Base-by-base conservation (phyloP, 2,888 invertebrate genomes). In the Drosophila lutescens region DNA sequence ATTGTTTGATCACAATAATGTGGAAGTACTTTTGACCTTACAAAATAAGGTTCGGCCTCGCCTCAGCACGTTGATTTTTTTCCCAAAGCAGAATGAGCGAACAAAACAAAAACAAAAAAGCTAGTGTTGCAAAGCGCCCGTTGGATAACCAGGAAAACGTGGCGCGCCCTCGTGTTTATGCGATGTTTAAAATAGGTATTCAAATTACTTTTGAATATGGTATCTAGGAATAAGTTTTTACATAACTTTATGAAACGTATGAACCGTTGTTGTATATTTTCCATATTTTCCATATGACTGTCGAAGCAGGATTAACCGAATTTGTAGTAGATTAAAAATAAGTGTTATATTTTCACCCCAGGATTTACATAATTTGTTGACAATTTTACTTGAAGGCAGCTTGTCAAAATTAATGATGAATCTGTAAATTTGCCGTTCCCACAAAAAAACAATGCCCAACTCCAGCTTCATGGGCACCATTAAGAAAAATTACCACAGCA, bases 11-110 rank as follows among this genome's bases (percentile, higher is more conserved):
- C 9, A 26, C 4, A 30, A 55, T 38, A 41, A 30, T 30, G 4
- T 12, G 13, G 20, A 23, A 44, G 32, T 50, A 36, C 43, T 26
- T 20, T 34, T 36, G 3, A 9, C 20, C 7, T 15, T 8, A 10
- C 13, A 30, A 30, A 15, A 38, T 23, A 4, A 26, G 36, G 9
- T 26, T n/a, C 7, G 12, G 2, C 30, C 5, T 17, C 20, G 9
- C 62, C 87, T 17, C 17, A 12, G 65, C 88, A 86, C 87, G 82
- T 75, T 86, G 59, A 40, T 30, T 17, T 44, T 32, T n/a, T 34
- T n/a, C 15, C 4, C 12, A 10, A 44, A 15, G 20, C 38, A 44
- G 57, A 78, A 74, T 34, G 6, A 32, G 20, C 9, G 40, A 89
- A 43, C 77, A 90, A 65, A 75, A 86, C 76, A 76, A 88, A 77